Base-by-base conservation (phyloP, 1,140 invertebrate species). In the Geopemphigus sp. region DNA sequence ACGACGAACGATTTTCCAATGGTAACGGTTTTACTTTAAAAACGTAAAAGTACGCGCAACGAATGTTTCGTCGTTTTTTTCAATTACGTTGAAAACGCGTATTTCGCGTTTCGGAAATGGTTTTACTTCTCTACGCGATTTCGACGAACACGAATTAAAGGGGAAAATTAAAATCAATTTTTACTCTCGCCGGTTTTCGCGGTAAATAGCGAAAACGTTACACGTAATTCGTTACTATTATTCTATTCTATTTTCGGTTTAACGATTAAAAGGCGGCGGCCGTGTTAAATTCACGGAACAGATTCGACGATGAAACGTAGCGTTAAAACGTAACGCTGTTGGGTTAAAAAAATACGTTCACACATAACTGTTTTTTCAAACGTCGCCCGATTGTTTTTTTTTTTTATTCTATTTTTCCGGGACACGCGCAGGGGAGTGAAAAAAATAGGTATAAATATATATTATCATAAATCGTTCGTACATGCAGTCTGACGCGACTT, bases 271-370 rank as follows among this genome's bases (percentile, higher is more conserved):
- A 68, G 50, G 29, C 17, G 63, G 32, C 14, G 8, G 17, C 68
- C 47, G 68, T 29, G 50, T 72, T 54, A 19, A 54, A 72, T 72
- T 72, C 19, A 72, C 24, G 68, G 47, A 54, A 72, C 68, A 1
- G 26, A 72, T 72, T 29, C 50, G 19, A 29, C 11, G 47, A 12
- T 15, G 1, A 72, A 19, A 68, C 32, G 0, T 47, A 12, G 14
- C 22, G 24, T 68, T 47, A 68, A 45, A 17, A 2, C 1, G 32
- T 32, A 39, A 39, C 32, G 8, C 8, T 8, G 61, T 19, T 14
- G 1, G n/a, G 45, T 68, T 47, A 14, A 24, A 39, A 68, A 68
- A n/a, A n/a, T n/a, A 45, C 45, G 45, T 68, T 10, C 12, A 0
- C 19, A 19, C 50, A 70, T 22, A 17, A 22, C 39, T 24, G 26